Evolutionary conservation across 2,113 vertebrate species (phyloP).

Genomic region (Myotis yumanensis): DNA sequence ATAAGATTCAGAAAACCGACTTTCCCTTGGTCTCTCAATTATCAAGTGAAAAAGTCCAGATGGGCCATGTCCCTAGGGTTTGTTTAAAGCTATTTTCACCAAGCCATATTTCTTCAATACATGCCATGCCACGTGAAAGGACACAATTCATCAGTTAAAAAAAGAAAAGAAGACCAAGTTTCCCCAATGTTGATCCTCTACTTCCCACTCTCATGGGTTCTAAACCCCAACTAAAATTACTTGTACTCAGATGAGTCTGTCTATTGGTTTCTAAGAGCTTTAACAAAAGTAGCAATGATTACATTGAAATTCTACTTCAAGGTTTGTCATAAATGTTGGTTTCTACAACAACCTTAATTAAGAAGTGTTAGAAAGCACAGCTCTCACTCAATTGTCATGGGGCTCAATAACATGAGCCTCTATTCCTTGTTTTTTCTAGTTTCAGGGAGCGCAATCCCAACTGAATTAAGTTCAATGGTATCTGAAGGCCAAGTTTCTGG

Average conservation of each 20-base stretch:
- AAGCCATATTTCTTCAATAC: too few species aligned
- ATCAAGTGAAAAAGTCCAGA: not conserved
- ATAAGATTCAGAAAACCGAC: not conserved
- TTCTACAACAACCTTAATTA: constrained; percentile 52
- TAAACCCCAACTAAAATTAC: not conserved
- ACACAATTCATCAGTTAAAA: not conserved
- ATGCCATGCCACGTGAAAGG: not conserved
- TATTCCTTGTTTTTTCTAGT: not conserved
- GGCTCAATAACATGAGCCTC: not conserved
- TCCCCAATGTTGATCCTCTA: not conserved
- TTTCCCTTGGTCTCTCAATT: not conserved
- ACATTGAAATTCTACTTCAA: constrained; percentile 37
- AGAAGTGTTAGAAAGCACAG: constrained; percentile 57
- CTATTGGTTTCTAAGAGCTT: not conserved
- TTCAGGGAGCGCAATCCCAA: not conserved
- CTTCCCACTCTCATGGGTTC: not conserved
- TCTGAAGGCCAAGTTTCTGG: not conserved
- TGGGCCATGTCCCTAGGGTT: not conserved
- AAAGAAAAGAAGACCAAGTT: not conserved
- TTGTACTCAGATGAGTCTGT: not conserved
- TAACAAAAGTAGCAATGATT: constrained; percentile 44
- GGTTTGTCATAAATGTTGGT: not conserved
- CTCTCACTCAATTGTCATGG: not conserved
- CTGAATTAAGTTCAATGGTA: not conserved
- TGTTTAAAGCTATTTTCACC: not conserved